A percentile compares a stretch with the other conserved stretches of the same genome.
These are phyloP conservation scores for Balaenoptera acutorostrata DNA, from an alignment of 2,113 vertebrate genomes.

Conservation along the genomic window DNA sequence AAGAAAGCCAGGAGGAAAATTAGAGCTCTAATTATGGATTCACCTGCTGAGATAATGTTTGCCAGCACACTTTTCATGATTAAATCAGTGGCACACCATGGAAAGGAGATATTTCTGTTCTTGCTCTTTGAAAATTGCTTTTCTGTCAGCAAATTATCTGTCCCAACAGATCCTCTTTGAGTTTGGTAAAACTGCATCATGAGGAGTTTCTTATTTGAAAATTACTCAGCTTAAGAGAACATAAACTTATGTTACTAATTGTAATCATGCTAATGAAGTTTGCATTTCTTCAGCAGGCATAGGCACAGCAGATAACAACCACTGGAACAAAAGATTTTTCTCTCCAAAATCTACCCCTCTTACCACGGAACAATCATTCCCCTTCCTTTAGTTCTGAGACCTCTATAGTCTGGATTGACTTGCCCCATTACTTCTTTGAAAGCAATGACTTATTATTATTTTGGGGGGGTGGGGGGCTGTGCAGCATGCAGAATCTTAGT, in stretches of 20 bases:
- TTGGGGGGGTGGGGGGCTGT: too few relatives aligned
- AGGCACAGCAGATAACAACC: background rate
- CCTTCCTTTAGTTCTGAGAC: background rate
- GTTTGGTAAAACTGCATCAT: conserved; percentile 51
- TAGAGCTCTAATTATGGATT: conserved; percentile 71
- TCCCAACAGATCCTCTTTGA: conserved; percentile 71
- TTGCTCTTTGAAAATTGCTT: conserved; percentile 72
- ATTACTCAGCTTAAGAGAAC: conserved; percentile 32
- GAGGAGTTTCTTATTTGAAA: conserved; percentile 38
- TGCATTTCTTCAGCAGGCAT: background rate
- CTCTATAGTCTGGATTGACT: background rate
- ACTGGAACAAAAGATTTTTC: background rate
- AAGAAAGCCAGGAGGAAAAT: conserved; percentile 70
- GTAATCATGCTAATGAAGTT: conserved; percentile 9
- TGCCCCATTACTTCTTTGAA: background rate
- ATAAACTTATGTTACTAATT: conserved; percentile 37
- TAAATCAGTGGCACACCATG: conserved; percentile 66
- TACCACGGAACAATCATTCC: background rate
- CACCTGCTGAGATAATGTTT: conserved; percentile 77
- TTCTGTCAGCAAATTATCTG: conserved; percentile 75
- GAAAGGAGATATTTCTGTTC: conserved; percentile 70
- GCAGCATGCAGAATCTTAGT: too few relatives aligned
- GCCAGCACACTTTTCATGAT: conserved; percentile 66
- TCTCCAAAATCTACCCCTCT: conserved; percentile 6
- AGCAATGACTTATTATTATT: background rate